Conservation (phyloP, 1,140 invertebrate species). For the Drosophila takahashii region DNA sequence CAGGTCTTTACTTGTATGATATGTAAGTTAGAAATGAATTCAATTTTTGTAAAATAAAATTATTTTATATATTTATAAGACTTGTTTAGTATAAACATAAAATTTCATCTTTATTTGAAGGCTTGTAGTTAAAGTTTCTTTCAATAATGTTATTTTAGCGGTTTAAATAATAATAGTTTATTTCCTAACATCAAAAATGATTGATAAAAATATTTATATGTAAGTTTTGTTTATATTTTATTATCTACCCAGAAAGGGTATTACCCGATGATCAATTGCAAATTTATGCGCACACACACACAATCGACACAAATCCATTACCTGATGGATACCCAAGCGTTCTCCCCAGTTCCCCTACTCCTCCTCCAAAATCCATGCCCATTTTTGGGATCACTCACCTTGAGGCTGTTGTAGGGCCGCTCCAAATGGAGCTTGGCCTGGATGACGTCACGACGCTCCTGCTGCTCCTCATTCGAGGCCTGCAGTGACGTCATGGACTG, state of each 20-base stretch:
- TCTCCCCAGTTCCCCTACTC: neutral
- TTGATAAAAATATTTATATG: too few species aligned
- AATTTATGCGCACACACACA: slow-evolving; percentile 45
- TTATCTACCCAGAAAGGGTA: slow-evolving; percentile 1
- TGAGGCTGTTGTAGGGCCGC: slow-evolving; percentile 89
- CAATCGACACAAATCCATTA: neutral
- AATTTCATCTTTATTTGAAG: too few species aligned
- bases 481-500: slow-evolving; percentile 84
- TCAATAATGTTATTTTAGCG: too few species aligned
- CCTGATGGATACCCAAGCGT: neutral
- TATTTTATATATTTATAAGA: too few species aligned
- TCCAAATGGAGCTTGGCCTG: slow-evolving; percentile 80
- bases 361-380: neutral
- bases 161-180: too few species aligned
- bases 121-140: too few species aligned
- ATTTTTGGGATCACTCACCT: slow-evolving; percentile 85
- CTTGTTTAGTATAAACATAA: too few species aligned
- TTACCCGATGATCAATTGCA: slow-evolving; percentile 23
- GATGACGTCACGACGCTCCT: slow-evolving; percentile 74
- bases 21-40: too few species aligned
- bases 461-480: slow-evolving; percentile 68
- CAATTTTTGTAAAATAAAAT: too few species aligned
- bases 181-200: too few species aligned
- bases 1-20: too few species aligned
- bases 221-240: neutral